Evolutionary conservation across 2,888 invertebrate species (phyloP).

Genomic region (Chymomyza amoena): DNA sequence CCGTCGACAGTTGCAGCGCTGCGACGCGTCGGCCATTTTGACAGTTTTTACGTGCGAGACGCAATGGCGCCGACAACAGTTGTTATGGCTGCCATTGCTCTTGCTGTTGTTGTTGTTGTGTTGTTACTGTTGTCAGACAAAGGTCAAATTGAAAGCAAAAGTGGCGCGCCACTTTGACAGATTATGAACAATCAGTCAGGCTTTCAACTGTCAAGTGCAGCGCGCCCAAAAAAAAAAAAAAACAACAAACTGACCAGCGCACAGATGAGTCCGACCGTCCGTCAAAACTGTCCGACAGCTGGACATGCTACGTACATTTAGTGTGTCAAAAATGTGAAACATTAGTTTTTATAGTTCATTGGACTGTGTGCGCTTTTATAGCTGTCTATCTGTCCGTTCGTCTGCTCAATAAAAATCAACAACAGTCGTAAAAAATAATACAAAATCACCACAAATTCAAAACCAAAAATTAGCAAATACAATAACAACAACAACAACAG

Average conservation of each 20-base stretch:
- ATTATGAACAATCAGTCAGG: slow-evolving; percentile 57
- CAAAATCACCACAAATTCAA: slow-evolving; percentile 43
- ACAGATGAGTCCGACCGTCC: background rate
- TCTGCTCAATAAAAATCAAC: slow-evolving; percentile 33
- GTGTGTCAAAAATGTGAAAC: slow-evolving; percentile 32
- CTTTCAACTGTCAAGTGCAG: slow-evolving; percentile 66
- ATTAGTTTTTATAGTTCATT: slow-evolving; percentile 59
- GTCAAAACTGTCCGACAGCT: background rate
- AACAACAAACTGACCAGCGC: background rate
- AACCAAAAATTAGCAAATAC: slow-evolving; percentile 69
- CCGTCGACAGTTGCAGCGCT: slow-evolving; percentile 53
- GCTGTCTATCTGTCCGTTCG: too few species aligned
- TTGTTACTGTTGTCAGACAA: slow-evolving; percentile 40
- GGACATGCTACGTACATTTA: background rate
- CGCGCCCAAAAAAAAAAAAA: background rate
- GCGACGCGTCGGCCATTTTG: slow-evolving; percentile 53
- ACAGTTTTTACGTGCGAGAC: slow-evolving; percentile 34
- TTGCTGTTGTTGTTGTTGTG: slow-evolving; percentile 9
- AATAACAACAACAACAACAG: slow-evolving; percentile 14
- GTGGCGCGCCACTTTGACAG: slow-evolving; percentile 73
- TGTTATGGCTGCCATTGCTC: background rate
- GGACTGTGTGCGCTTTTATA: slow-evolving; percentile 29
- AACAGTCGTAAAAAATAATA: background rate
- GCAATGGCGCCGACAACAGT: background rate
- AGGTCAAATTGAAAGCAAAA: slow-evolving; percentile 70